These are phyloP conservation scores for Drosophila conformis DNA, from an alignment of 2,888 invertebrate genomes.

Conservation along the genomic window DNA sequence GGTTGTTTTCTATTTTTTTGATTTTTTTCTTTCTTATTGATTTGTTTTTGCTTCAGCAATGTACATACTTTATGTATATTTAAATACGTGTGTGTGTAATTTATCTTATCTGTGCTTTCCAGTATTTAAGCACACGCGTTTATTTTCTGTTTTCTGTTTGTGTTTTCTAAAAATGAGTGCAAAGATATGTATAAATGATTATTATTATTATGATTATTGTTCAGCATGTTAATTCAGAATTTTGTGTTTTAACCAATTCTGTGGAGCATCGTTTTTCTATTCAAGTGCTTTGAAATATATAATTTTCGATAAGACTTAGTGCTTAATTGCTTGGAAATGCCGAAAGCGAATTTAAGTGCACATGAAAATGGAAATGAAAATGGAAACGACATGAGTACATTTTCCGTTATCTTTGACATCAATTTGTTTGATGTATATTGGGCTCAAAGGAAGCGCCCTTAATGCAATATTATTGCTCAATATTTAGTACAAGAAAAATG, in stretches of 20 bases:
- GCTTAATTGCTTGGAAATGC: conserved; percentile 66
- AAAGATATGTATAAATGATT: conserved; percentile 18
- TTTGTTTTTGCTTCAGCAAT: conserved; percentile 47
- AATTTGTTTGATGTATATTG: not conserved
- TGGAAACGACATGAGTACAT: conserved; percentile 18
- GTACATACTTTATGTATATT: conserved; percentile 40
- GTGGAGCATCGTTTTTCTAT: conserved; percentile 16
- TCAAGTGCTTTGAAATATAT: conserved; percentile 44
- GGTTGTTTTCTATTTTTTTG: conserved; percentile 15
- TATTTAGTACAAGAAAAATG: not conserved
- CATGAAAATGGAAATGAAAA: conserved; percentile 8
- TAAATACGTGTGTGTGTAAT: conserved; percentile 54
- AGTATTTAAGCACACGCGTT: conserved; percentile 75
- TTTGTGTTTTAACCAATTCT: conserved; percentile 19
- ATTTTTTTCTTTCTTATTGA: conserved; percentile 33
- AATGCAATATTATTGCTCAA: not conserved
- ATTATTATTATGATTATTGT: conserved; percentile 32
- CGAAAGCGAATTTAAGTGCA: conserved; percentile 15
- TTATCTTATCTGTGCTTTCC: conserved; percentile 76
- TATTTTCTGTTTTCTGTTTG: conserved; percentile 31
- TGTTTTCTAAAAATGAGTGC: conserved; percentile 57
- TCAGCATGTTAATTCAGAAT: conserved; percentile 44
- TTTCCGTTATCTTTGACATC: conserved; percentile 1
- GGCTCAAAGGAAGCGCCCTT: not conserved
- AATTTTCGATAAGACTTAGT: conserved; percentile 31